These are phyloP conservation scores for Jaculus jaculus DNA, from an alignment of 2,113 vertebrate species.

Conservation along the genomic window DNA sequence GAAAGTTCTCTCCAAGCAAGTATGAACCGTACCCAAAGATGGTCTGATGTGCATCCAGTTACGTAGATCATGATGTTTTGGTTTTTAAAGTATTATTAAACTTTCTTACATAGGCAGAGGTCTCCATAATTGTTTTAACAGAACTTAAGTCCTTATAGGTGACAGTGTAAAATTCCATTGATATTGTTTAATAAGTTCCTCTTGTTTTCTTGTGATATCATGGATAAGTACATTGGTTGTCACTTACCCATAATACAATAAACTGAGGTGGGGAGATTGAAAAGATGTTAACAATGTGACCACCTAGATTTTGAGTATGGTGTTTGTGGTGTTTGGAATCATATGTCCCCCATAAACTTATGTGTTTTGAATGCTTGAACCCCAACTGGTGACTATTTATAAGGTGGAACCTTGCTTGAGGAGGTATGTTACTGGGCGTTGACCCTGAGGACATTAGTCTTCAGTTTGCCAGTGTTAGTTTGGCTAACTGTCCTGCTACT, in stretches of 20 bases:
- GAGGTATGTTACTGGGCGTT: too few species aligned
- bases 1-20: background rate
- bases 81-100: constrained; percentile 15
- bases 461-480: too few species aligned
- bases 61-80: background rate
- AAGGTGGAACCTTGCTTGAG: too few species aligned
- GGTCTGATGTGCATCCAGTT: background rate
- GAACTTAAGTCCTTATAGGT: background rate
- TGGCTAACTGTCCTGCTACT: too few species aligned
- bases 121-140: constrained; percentile 13
- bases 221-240: background rate
- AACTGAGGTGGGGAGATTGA: background rate
- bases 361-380: too few species aligned
- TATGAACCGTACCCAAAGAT: background rate
- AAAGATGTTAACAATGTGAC: background rate
- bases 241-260: background rate
- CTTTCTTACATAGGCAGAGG: background rate
- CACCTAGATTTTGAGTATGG: background rate
- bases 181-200: background rate
- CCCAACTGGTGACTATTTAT: too few species aligned
- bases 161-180: background rate
- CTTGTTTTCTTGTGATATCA: background rate
- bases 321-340: too few species aligned
- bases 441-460: too few species aligned
- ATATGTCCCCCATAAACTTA: too few species aligned